Evolutionary conservation across 2,888 invertebrate species (phyloP), one percentile per base, ranked within the genome.

Genomic region (Trisateles emortualis): DNA sequence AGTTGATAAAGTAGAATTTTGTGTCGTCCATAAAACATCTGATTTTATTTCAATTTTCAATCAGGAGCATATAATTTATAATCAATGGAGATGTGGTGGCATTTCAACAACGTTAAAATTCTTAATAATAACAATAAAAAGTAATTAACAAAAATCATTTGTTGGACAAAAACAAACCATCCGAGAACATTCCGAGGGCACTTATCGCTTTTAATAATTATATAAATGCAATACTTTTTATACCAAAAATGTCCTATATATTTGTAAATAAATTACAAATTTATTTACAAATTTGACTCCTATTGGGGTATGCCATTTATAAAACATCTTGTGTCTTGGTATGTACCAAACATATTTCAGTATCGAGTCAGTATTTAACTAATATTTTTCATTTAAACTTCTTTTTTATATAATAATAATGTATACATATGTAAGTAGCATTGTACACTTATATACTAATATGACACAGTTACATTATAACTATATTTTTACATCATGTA

Each of bases 41-140:
- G 49, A 65, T 56, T 54, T 50, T 50, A 60, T 65, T 63, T 60
- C 46, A 54, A 63, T 56, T 56, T 63, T 43, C 30, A 74, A 74
- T 74, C 68, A 72, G 60, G 55, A 66, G 53, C 70, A 67, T 72
- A 78, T 75, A 74, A 79, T 80, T 79, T 69, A 53, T 45, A 72
- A 67, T 68, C 74, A 71, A 68, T 74, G 64, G n/a, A 59, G 75
- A 71, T 76, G 75, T 75, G 75, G 74, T 67, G 78, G 81, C 83
- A 85, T 89, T 88, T 88, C 83, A 84, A 92, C 92, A 92, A 91
- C 80, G 81, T 91, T 89, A 90, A 92, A 91, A 89, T 83, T 90
- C 88, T 91, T 90, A 92, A 88, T 88, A 85, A 91, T 89, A 92
- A 91, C 91, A 92, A 91, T 90, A 90, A 90, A 89, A 88, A 87